phyloP scores from a whole-genome alignment of 2,113 vertebrate genomes.

The Pithys albifrons region DNA sequence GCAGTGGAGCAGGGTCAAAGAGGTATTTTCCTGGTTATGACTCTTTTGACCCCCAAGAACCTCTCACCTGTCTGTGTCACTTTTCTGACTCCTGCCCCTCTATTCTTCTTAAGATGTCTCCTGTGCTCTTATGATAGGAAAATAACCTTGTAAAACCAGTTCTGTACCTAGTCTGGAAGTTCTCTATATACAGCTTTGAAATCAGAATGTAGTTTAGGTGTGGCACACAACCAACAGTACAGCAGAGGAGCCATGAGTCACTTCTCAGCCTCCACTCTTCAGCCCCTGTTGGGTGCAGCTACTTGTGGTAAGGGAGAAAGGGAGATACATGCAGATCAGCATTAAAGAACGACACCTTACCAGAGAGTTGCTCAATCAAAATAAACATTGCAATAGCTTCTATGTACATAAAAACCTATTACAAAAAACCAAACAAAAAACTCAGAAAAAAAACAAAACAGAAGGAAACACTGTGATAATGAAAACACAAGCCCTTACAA shows the following conservation, averaged over 20 bases:
- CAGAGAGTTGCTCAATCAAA: neutral
- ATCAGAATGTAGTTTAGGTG: neutral
- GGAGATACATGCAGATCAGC: neutral
- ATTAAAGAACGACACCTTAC: neutral
- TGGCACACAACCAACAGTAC: neutral
- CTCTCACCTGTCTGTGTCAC: neutral
- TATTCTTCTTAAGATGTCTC: neutral
- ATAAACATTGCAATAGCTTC: neutral
- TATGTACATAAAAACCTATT: neutral
- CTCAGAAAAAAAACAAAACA: too few relatives aligned
- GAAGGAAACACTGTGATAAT: neutral
- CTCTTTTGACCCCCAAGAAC: neutral
- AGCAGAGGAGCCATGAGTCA: neutral
- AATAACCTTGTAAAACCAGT: neutral
- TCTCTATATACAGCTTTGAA: neutral
- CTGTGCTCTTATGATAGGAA: neutral
- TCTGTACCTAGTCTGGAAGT: neutral
- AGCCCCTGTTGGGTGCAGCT: neutral
- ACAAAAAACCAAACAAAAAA: too few relatives aligned
- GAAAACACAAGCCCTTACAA: neutral
- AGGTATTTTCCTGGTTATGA: neutral
- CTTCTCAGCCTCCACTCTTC: neutral
- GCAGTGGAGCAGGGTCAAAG: neutral
- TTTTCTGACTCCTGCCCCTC: neutral
- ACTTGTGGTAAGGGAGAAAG: neutral